Base-by-base conservation (phyloP, 2,797 vertebrate species). In the Anomalospiza imberbis region DNA sequence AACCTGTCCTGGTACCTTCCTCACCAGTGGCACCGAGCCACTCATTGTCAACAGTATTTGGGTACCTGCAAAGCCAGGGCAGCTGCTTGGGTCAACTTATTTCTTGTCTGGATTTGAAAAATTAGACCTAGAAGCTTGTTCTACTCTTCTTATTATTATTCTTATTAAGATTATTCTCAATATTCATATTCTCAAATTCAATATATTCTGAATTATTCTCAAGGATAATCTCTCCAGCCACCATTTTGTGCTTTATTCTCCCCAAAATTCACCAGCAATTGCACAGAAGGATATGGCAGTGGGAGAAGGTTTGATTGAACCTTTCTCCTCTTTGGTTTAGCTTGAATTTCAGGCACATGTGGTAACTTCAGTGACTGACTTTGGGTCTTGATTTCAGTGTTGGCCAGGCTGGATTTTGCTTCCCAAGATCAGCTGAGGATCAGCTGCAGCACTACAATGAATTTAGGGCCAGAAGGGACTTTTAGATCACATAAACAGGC, bases 401-500 rank as follows among this genome's bases (percentile, higher is more conserved):
- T 51, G 58, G 51, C 38, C 9, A 0, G 13, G n/a, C 21, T 57
- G 74, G 60, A 9, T 55, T 73, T 24, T 36, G 36, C 72, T 85
- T 88, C 65, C 67, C 48, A 7, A 77, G 63, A 93, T 67, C 78
- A 66, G 32, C 3, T n/a, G 75, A 79, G 86, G 88, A 90, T 68
- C 92, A 67, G 72, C 85, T 89, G 74, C 48, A 34, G 61, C 4
- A 0, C 5, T 3, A 6, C 84, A 73, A 70, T 89, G 91, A 94
- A 86, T 94, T 88, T 70, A 91, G 63, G 80, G 83, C 95, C 94
- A 94, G 85, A 28, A 51, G 95, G 95, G 93, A 73, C 88, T 94
- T 93, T 36, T 66, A 86, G 93, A 91, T 94, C 88, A 94, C 66
- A 60, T 17, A 66, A 92, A 81, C 83, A 81, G 58, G 45, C 76